These are phyloP conservation scores for Coranthus polyacanthus DNA, from an alignment of 2,797 vertebrate genomes.

Conservation along the genomic window DNA sequence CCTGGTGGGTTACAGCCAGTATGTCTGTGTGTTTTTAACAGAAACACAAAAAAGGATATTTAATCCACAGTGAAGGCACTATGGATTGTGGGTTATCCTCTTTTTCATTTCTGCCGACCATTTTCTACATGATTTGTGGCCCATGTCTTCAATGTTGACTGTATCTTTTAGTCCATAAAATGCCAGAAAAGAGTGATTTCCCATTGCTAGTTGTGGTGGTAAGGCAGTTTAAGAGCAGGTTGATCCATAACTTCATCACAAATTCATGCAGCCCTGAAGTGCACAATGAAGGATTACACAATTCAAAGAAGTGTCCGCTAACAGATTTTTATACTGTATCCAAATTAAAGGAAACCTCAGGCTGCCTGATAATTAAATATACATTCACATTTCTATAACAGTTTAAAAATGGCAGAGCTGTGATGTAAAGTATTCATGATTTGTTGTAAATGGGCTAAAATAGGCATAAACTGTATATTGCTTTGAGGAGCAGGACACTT, in stretches of 20 bases:
- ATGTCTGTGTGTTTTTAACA: not conserved
- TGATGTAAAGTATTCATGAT: slow-evolving; percentile 6
- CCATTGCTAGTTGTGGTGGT: too few relatives aligned
- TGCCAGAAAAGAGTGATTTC: too few relatives aligned
- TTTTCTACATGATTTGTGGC: too few relatives aligned
- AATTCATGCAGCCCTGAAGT: not conserved
- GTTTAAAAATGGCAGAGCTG: not conserved
- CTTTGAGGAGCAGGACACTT: too few relatives aligned
- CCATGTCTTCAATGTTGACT: too few relatives aligned
- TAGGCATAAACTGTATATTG: not conserved
- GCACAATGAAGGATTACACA: slow-evolving; percentile 6
- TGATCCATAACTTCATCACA: not conserved
- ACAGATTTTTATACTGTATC: slow-evolving; percentile 6
- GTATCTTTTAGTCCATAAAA: too few relatives aligned
- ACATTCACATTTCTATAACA: not conserved
- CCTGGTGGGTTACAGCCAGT: not conserved
- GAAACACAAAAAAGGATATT: not conserved
- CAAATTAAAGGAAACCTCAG: slow-evolving; percentile 2
- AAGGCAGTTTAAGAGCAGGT: too few relatives aligned
- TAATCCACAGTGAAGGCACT: too few relatives aligned
- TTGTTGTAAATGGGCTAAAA: slow-evolving; percentile 2
- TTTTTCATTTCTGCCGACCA: too few relatives aligned
- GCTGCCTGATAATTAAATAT: not conserved
- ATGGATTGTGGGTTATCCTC: too few relatives aligned
- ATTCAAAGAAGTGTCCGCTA: not conserved